Percentiles rank a stretch among this genome's conserved stretches.
These are phyloP conservation scores for Tribolium freemani DNA, from an alignment of 2,888 invertebrate genomes.

Conservation along the genomic window DNA sequence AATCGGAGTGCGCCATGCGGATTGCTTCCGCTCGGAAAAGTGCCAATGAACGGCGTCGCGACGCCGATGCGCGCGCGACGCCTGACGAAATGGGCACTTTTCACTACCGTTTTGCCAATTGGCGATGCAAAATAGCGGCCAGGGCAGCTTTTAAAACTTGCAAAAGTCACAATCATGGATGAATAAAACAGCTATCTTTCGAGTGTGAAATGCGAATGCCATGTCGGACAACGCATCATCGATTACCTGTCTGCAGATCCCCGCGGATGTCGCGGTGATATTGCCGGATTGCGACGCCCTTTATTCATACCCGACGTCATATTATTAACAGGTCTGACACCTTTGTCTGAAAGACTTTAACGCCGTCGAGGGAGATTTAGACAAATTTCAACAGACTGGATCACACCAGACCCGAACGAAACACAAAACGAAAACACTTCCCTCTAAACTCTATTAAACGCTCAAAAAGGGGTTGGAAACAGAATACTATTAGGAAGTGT, in stretches of 20 bases:
- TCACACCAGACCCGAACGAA: not conserved
- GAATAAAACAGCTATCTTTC: conserved; percentile 54
- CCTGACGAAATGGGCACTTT: conserved; percentile 20
- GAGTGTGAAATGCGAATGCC: conserved; percentile 52
- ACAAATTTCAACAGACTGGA: conserved; percentile 18
- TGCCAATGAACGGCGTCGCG: conserved; percentile 60
- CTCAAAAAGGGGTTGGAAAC: too few species aligned
- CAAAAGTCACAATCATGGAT: conserved; percentile 45
- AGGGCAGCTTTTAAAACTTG: conserved; percentile 45
- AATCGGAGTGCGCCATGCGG: conserved; percentile 70
- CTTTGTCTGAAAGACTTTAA: conserved; percentile 27
- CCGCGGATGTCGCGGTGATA: conserved; percentile 45
- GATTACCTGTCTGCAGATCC: conserved; percentile 51
- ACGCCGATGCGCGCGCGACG: conserved; percentile 51
- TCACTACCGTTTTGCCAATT: conserved; percentile 35
- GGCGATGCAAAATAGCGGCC: not conserved
- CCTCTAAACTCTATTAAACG: too few species aligned
- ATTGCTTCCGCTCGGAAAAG: conserved; percentile 65
- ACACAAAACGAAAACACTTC: too few species aligned
- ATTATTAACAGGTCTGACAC: conserved; percentile 33
- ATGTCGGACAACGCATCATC: conserved; percentile 51
- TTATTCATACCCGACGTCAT: conserved; percentile 43
- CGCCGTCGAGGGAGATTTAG: conserved; percentile 24
- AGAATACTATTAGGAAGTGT: too few species aligned
- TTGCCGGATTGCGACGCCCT: conserved; percentile 43